Conservation (phyloP, 2,888 invertebrate genomes). For the Bembecia ichneumoniformis region DNA sequence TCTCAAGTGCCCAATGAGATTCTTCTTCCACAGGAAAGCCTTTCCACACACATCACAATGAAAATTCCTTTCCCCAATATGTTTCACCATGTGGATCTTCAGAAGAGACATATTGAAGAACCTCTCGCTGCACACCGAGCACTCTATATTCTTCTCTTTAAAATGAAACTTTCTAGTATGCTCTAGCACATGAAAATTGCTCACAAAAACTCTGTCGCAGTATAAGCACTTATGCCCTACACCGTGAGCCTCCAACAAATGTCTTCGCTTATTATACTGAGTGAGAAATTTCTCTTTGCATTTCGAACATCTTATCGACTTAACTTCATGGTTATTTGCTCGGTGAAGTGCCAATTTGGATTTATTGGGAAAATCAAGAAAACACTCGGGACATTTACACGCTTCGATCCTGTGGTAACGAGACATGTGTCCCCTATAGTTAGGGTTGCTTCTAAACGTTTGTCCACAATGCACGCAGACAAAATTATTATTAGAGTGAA, state of each 20-base stretch:
- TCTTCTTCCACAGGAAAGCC: conserved; percentile 53
- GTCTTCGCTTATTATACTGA: conserved; percentile 7
- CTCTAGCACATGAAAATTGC: conserved; percentile 42
- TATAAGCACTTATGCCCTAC: conserved; percentile 9
- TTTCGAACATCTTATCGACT: conserved; percentile 9
- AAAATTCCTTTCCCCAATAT: conserved; percentile 38
- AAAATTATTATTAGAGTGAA: conserved; percentile 11
- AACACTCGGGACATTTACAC: conserved; percentile 20
- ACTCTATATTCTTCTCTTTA: conserved; percentile 12
- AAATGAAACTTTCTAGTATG: conserved; percentile 51
- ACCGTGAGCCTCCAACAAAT: conserved; percentile 9
- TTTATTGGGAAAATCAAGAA: conserved; percentile 28
- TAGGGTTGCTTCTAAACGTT: conserved; percentile 11
- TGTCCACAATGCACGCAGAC: conserved; percentile 12
- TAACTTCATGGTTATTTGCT: conserved; percentile 8
- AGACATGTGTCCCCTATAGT: conserved; percentile 10
- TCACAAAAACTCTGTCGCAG: conserved; percentile 23
- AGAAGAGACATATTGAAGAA: conserved; percentile 9
- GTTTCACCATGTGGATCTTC: conserved; percentile 32
- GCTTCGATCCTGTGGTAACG: conserved; percentile 9
- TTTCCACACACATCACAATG: conserved; percentile 57
- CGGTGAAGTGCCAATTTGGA: conserved; percentile 8
- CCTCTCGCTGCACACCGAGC: conserved; percentile 10
- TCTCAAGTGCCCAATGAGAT: conserved; percentile 54
- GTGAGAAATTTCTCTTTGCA: conserved; percentile 10